phyloP scores from a whole-genome alignment of 2,113 vertebrate species.

The Corapipo altera region DNA sequence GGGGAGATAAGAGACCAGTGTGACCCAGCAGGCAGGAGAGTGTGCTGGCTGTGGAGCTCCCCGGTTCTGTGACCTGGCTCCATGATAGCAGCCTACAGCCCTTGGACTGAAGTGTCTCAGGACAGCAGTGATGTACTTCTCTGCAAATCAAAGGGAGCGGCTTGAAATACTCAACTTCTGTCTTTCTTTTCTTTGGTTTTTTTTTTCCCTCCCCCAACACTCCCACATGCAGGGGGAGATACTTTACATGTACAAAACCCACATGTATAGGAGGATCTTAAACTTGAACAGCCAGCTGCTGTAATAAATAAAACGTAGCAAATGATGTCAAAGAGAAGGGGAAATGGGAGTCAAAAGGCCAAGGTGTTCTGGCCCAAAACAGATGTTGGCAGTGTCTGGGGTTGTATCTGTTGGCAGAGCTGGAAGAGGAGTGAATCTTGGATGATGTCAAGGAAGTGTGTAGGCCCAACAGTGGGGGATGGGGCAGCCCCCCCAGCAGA shows the following conservation, averaged over 20 bases:
- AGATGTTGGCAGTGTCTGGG: neutral
- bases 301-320: neutral
- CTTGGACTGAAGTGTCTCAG: fast-evolving
- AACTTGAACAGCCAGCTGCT: conserved; percentile 12
- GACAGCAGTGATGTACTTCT: neutral
- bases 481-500: neutral
- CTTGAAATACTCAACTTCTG: neutral
- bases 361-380: neutral
- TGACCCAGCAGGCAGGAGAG: fast-evolving
- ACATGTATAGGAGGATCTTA: neutral
- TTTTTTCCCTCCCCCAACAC: neutral
- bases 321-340: neutral
- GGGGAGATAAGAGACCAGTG: neutral
- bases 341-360: neutral
- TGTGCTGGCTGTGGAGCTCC: neutral
- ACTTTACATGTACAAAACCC: neutral
- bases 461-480: neutral
- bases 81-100: fast-evolving
- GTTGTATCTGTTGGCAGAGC: neutral
- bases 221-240: neutral
- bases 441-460: neutral
- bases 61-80: neutral
- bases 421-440: neutral
- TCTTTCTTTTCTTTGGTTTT: neutral
- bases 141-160: neutral